A percentile compares a stretch with the other conserved stretches of the same genome.
Evolutionary conservation across 2,113 vertebrate species (phyloP).

Genomic region (Salvelinus alpinus): DNA sequence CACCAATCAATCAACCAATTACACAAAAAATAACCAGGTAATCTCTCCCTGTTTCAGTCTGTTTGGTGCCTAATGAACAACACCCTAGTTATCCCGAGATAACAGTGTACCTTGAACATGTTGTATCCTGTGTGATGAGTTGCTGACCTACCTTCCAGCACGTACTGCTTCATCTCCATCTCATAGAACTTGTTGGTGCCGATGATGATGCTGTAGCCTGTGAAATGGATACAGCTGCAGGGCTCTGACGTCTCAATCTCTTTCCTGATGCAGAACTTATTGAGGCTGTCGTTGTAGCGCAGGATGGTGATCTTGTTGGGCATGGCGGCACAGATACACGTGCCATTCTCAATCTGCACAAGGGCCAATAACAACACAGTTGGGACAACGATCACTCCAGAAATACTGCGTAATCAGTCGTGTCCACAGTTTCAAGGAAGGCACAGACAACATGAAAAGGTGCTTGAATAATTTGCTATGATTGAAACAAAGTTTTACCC

Average conservation of each 20-base stretch:
- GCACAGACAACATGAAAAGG: no score
- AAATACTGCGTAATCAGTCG: no score
- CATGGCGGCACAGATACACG: conserved; percentile 96
- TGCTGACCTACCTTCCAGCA: conserved; percentile 83
- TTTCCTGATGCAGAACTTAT: conserved; percentile 98
- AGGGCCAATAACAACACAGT: conserved; percentile 12
- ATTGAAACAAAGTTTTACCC: no score
- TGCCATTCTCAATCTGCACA: conserved; percentile 87
- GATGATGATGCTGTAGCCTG: conserved; percentile 95
- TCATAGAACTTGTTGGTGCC: conserved; percentile 99
- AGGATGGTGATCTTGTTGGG: conserved; percentile 93
- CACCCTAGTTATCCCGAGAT: no score
- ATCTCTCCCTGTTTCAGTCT: no score
- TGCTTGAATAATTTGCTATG: no score
- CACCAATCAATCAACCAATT: not conserved
- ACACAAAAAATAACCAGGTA: not conserved
- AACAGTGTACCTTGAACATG: no score
- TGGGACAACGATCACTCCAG: no score
- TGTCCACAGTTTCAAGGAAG: no score
- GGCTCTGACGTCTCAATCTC: conserved; percentile 98
- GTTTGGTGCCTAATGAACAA: no score
- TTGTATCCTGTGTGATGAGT: no score
- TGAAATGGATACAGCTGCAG: conserved; percentile 98
- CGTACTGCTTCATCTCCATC: conserved; percentile 99
- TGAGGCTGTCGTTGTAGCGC: conserved; percentile 90